A percentile compares a stretch with the other conserved stretches of the same genome.
phyloP scores from a whole-genome alignment of 2,888 invertebrate genomes.

The Oscheius sp. region DNA sequence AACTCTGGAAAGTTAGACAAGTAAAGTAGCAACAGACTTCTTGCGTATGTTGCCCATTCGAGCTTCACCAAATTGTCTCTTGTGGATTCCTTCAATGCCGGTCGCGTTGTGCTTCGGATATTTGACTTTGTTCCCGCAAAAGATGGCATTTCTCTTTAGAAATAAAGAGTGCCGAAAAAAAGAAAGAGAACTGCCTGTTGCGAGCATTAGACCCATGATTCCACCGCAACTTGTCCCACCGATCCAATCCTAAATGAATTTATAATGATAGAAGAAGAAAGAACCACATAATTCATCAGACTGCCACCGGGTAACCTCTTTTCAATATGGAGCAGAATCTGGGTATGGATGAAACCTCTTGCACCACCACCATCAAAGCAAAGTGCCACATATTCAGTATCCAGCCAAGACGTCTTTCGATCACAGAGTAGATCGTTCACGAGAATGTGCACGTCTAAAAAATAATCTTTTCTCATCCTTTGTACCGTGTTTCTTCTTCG shows the following conservation, averaged over 20 bases:
- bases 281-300: slow-evolving; percentile 20
- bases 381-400: slow-evolving; percentile 37
- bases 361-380: slow-evolving; percentile 51
- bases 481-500: not conserved
- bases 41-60: slow-evolving; percentile 13
- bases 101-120: slow-evolving; percentile 41
- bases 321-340: slow-evolving; percentile 29
- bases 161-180: slow-evolving; percentile 9
- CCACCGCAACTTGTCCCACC: slow-evolving; percentile 49
- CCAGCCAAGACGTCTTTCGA: slow-evolving; percentile 38
- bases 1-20: too few relatives aligned
- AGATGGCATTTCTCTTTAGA: not conserved
- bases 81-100: slow-evolving; percentile 41
- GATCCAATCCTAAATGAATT: too few relatives aligned
- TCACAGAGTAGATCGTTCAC: slow-evolving; percentile 9
- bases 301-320: not conserved
- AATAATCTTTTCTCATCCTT: not conserved
- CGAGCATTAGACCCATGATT: slow-evolving; percentile 38
- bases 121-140: slow-evolving; percentile 23
- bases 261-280: too few relatives aligned
- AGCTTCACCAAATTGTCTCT: slow-evolving; percentile 32
- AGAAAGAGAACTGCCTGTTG: not conserved
- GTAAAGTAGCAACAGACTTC: too few relatives aligned
- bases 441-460: slow-evolving; percentile 1
- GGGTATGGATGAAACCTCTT: slow-evolving; percentile 35